Conservation (phyloP, 2,113 vertebrate genomes). For the Ivindomyrus marchei region DNA sequence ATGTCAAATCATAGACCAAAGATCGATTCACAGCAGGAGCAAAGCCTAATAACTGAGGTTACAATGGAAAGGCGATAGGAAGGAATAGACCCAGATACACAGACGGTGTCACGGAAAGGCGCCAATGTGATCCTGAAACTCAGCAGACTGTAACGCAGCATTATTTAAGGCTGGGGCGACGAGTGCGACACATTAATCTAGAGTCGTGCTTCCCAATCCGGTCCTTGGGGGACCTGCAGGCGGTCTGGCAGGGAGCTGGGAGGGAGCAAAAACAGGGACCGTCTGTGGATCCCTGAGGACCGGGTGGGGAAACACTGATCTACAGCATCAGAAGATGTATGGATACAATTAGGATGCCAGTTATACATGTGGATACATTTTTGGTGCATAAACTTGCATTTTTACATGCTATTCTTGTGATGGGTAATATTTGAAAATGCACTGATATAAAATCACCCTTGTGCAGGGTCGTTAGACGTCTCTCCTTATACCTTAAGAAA, state of each 20-base stretch:
- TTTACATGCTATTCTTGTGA: neutral
- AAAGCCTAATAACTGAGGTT: neutral
- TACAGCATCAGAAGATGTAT: neutral
- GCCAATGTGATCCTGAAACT: neutral
- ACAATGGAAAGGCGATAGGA: neutral
- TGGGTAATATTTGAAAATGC: neutral
- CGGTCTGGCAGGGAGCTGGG: no score
- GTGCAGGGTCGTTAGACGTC: neutral
- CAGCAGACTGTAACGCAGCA: neutral
- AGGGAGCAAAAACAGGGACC: neutral
- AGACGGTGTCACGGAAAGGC: neutral
- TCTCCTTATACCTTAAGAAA: neutral
- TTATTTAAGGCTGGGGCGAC: neutral
- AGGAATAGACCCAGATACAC: neutral
- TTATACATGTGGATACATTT: neutral
- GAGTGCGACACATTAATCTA: neutral
- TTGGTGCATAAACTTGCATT: neutral
- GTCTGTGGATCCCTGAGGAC: neutral
- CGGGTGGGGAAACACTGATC: neutral
- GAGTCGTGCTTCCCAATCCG: neutral
- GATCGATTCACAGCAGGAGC: neutral
- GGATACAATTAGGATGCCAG: neutral
- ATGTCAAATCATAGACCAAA: neutral
- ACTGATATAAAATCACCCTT: neutral
- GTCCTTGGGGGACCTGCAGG: neutral